Percentiles rank a stretch among this genome's conserved stretches.
phyloP scores from a whole-genome alignment of 2,888 invertebrate species.

The Luffia ferchaultella region DNA sequence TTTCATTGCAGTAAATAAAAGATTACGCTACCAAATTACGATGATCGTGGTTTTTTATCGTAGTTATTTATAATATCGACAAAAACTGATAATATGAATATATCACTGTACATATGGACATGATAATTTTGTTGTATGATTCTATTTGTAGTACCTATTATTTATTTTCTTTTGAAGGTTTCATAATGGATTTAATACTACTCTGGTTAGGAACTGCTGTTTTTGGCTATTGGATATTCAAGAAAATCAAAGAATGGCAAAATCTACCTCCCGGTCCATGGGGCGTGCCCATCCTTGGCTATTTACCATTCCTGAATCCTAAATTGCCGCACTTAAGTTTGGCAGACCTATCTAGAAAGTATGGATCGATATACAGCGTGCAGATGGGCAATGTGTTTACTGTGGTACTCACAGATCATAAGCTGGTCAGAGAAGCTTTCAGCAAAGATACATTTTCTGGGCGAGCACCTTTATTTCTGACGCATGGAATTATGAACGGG shows the following conservation, averaged over 20 bases:
- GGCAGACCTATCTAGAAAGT: slow-evolving; percentile 70
- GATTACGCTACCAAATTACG: neutral
- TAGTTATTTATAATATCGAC: too few species aligned
- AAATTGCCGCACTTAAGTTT: slow-evolving; percentile 76
- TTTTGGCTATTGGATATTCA: slow-evolving; percentile 35
- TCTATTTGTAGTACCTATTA: too few species aligned
- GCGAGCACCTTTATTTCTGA: slow-evolving; percentile 82
- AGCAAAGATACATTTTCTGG: slow-evolving; percentile 77
- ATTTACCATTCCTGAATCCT: slow-evolving; percentile 76
- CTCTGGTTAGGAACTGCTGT: slow-evolving; percentile 32
- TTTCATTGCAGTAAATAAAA: neutral
- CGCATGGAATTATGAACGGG: slow-evolving; percentile 88
- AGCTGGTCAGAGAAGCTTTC: slow-evolving; percentile 75
- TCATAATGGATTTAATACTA: slow-evolving; percentile 33
- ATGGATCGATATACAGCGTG: slow-evolving; percentile 79
- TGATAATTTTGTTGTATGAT: too few species aligned
- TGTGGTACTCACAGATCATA: slow-evolving; percentile 80
- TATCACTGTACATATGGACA: too few species aligned
- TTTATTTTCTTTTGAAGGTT: slow-evolving; percentile 20
- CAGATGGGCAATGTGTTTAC: slow-evolving; percentile 78
- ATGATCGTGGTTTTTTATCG: too few species aligned
- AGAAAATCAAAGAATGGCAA: slow-evolving; percentile 44
- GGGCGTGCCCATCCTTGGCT: slow-evolving; percentile 82
- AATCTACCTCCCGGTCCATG: slow-evolving; percentile 79
- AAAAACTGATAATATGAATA: too few species aligned